These are phyloP conservation scores for Regulus satrapa DNA, from an alignment of 2,113 vertebrate genomes.

Conservation along the genomic window DNA sequence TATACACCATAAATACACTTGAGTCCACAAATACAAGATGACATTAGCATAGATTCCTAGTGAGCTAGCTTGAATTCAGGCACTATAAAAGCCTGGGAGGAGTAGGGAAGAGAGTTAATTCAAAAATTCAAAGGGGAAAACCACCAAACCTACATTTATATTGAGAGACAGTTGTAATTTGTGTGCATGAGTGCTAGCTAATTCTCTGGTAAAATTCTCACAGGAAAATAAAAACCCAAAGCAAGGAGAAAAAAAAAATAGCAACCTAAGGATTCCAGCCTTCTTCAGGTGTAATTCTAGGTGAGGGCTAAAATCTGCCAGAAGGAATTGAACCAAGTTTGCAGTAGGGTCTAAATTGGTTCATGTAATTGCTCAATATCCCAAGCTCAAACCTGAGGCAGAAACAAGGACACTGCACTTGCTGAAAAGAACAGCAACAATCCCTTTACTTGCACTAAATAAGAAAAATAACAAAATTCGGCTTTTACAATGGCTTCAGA, in stretches of 20 bases:
- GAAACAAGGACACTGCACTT: background rate
- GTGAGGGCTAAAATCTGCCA: background rate
- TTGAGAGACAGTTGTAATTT: background rate
- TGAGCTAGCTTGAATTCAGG: constrained; percentile 1
- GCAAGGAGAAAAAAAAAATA: background rate
- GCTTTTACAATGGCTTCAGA: background rate
- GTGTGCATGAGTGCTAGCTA: background rate
- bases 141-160: background rate
- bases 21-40: constrained; percentile 27
- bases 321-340: background rate
- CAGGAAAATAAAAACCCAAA: background rate
- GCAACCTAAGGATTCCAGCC: background rate
- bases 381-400: background rate
- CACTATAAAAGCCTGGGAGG: background rate
- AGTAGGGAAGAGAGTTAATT: background rate
- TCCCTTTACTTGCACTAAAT: background rate
- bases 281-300: background rate
- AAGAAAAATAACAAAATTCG: background rate
- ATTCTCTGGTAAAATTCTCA: background rate
- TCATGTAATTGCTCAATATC: background rate
- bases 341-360: background rate
- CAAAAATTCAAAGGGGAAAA: background rate
- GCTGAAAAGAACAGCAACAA: background rate
- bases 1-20: constrained; percentile 15
- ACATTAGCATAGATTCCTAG: constrained; percentile 37